Conservation (phyloP, 2,113 vertebrate species). For the Galbula dea region DNA sequence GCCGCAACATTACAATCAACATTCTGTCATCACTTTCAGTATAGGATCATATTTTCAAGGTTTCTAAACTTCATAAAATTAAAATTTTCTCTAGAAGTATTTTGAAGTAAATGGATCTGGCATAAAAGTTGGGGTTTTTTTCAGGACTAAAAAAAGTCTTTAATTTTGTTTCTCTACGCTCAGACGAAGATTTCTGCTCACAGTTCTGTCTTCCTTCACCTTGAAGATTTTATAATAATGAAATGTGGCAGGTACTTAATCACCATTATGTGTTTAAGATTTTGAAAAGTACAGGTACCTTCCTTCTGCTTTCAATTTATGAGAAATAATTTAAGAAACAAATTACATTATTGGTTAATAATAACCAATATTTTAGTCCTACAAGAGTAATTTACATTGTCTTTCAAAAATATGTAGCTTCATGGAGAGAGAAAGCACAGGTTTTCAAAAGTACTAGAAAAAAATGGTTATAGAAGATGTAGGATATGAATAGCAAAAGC, state of each 20-base stretch:
- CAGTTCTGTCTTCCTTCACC: not conserved
- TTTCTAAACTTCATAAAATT: not conserved
- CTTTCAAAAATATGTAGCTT: not conserved
- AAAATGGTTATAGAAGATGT: not conserved
- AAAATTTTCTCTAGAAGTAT: not conserved
- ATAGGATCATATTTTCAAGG: not conserved
- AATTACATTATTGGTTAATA: not conserved
- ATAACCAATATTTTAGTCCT: not conserved
- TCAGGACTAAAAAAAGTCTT: not conserved
- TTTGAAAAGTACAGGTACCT: not conserved
- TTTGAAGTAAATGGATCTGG: not conserved
- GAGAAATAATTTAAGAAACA: not conserved
- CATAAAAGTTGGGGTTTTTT: not conserved
- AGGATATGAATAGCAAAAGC: not conserved
- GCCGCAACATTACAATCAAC: not conserved
- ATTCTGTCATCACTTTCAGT: slow-evolving; percentile 13
- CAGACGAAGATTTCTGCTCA: not conserved
- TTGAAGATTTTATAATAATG: not conserved
- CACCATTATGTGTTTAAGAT: not conserved
- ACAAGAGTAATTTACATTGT: not conserved
- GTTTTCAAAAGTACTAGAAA: not conserved
- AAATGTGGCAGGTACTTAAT: not conserved
- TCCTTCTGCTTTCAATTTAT: not conserved
- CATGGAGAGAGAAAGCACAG: not conserved
- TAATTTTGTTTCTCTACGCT: not conserved